A percentile compares a stretch with the other conserved stretches of the same genome.
Evolutionary conservation across 2,113 vertebrate genomes (phyloP).

Genomic region (Ahaetulla prasina): DNA sequence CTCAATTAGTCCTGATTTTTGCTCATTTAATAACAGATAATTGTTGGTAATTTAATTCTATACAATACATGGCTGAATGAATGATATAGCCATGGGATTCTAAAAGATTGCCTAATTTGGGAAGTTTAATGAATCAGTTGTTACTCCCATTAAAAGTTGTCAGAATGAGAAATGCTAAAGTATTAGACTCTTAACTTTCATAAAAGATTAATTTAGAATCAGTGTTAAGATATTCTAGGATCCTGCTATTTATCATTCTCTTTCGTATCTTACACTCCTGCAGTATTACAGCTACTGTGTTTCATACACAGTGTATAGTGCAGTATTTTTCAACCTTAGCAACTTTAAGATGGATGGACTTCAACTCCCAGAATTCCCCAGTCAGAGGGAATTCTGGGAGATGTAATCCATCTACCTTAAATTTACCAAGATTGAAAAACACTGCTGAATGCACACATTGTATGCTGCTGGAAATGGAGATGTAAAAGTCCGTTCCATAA

Average conservation of each 20-base stretch:
- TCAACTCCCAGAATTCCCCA: neutral
- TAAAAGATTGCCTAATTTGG: neutral
- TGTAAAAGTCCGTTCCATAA: neutral
- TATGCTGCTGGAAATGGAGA: neutral
- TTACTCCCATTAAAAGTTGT: neutral
- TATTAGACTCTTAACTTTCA: neutral
- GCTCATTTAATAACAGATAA: neutral
- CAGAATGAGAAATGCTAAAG: neutral
- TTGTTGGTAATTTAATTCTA: neutral
- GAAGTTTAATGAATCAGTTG: conserved; percentile 3
- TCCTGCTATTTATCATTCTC: neutral
- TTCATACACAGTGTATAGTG: neutral
- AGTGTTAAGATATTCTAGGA: neutral
- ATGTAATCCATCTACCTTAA: neutral
- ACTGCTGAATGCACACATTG: neutral
- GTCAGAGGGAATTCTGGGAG: neutral
- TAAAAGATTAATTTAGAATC: neutral
- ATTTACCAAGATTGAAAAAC: neutral
- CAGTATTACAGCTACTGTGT: neutral
- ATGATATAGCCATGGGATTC: neutral
- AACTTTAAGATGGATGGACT: neutral
- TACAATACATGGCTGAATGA: neutral
- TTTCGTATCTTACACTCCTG: neutral
- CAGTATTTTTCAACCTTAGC: neutral
- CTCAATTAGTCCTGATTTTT: neutral